Evolutionary conservation across 2,888 invertebrate species (phyloP), one percentile per base, ranked within the genome.

Genomic region (Torymus auratus): DNA sequence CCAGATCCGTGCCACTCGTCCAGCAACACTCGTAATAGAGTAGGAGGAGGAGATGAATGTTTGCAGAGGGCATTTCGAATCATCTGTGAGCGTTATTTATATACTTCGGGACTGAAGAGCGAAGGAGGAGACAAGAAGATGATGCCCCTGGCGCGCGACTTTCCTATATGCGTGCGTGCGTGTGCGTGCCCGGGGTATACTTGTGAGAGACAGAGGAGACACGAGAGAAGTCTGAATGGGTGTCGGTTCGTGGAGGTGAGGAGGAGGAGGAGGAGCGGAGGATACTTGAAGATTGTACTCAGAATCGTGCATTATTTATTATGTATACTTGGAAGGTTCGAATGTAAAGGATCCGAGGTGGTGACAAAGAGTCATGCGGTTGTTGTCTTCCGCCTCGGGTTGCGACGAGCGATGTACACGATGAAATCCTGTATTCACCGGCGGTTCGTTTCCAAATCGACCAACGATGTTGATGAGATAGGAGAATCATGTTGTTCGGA

Each of bases 161-260:
- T 65, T 74, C 65, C 74, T 74, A 67, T 20, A 50, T 28, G 23
- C 28, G 64, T 68, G 56, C 12, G 65, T 20, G 52, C 7, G 50
- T 28, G 41, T 41, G 41, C 41, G 41, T 41, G 41, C 7, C 41
- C 7, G 41, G 41, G 41, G 41, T 41, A 41, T 41, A 7, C n/a
- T n/a, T 41, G 7, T 41, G 41, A 58, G n/a, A 56, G 28, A 41
- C 52, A 41, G 58, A n/a, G 56, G 28, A 41, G 52, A 68, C 52
- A 55, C 55, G n/a, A 70, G 12, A 58, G n/a, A 77, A 70, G 77
- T 77, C 64, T 70, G 77, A 77, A 64, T 70, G 77, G 55, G n/a
- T 64, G 53, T 41, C 41, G 41, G 5, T 41, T 41, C 5, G 1
- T 41, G 7, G 41, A 41, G 41, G 23, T 56, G 41, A 41, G 62